Evolutionary conservation across 2,888 invertebrate species (phyloP).

Genomic region (Phengaris alcon): DNA sequence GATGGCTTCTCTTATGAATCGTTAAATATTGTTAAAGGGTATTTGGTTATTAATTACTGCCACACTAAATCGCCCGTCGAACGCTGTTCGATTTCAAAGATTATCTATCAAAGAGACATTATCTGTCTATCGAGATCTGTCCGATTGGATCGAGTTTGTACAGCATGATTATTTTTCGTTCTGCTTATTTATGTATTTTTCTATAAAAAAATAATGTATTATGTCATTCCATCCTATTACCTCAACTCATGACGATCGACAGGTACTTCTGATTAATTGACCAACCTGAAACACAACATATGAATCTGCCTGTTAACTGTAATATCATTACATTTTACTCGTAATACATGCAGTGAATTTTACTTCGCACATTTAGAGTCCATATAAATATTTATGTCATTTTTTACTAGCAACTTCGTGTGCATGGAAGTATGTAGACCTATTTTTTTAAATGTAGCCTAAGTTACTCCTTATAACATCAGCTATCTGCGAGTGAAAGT

Average conservation of each 20-base stretch:
- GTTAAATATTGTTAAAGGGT: slow-evolving; percentile 29
- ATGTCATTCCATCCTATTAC: not conserved
- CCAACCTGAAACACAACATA: too few relatives aligned
- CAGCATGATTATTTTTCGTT: slow-evolving; percentile 45
- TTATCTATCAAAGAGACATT: slow-evolving; percentile 75
- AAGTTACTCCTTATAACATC: too few relatives aligned
- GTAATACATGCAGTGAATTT: too few relatives aligned
- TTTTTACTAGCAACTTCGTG: too few relatives aligned
- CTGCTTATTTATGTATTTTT: not conserved
- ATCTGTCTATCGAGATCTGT: slow-evolving; percentile 59
- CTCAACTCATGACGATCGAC: not conserved
- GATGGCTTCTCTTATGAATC: slow-evolving; percentile 14
- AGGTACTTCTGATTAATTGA: too few relatives aligned
- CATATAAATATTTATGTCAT: too few relatives aligned
- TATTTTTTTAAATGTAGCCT: too few relatives aligned
- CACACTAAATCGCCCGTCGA: slow-evolving; percentile 53
- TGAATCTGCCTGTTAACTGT: too few relatives aligned
- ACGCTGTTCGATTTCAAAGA: slow-evolving; percentile 72
- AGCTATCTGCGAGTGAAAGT: too few relatives aligned
- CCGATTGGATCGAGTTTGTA: slow-evolving; percentile 42
- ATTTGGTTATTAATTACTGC: slow-evolving; percentile 37
- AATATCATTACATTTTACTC: too few relatives aligned
- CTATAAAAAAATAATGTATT: not conserved
- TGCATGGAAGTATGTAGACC: too few relatives aligned
- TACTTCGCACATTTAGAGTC: too few relatives aligned